Base-by-base conservation (phyloP, 1,140 invertebrate species). In the Aphis craccivora region DNA sequence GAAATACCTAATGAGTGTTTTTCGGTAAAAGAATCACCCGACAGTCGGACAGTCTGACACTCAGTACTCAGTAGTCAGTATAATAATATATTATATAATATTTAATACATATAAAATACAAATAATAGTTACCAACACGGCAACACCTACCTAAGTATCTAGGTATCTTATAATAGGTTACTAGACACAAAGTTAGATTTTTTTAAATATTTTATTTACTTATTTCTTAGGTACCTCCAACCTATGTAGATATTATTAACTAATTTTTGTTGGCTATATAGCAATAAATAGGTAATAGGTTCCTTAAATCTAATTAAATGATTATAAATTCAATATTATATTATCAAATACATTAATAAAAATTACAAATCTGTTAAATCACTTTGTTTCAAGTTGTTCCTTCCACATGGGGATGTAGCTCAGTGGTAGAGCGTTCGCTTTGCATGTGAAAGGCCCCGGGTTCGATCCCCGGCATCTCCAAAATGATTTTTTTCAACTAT, bases 401-500 rank as follows among this genome's bases (percentile, higher is more conserved):
- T 25, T 37, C 2, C 67, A 89, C 48, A 6, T 88, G 97, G 96
- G 97, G 96, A 96, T 97, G 96, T 97, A 97, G 96, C 97, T 97
- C 97, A 97, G 96, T 97, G 97, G 97, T 98, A 98, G 97, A 97
- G 97, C 97, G 97, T 97, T 97, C 97, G 97, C 97, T 98, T 98
- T 97, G 97, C 97, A 98, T 98, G 97, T 97, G 97, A 97, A 97
- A 98, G 97, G 97, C 97, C 97, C 97, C 97, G 97, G 97, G 97
- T 97, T 97, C 97, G 96, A 97, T 97, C 97, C 97, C 96, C 96
- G 96, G 96, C 96, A 97, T 97, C 96, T 97, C 96, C 96, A 97
- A 95, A 35, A 60, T n/a, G n/a, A 81, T 37, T 93, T 94, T 93
- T 93, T 43, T 67, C 9, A 67, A 30, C 25, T n/a, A 0, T 67